Conservation (phyloP, 2,888 invertebrate genomes). For the Alitta virens region DNA sequence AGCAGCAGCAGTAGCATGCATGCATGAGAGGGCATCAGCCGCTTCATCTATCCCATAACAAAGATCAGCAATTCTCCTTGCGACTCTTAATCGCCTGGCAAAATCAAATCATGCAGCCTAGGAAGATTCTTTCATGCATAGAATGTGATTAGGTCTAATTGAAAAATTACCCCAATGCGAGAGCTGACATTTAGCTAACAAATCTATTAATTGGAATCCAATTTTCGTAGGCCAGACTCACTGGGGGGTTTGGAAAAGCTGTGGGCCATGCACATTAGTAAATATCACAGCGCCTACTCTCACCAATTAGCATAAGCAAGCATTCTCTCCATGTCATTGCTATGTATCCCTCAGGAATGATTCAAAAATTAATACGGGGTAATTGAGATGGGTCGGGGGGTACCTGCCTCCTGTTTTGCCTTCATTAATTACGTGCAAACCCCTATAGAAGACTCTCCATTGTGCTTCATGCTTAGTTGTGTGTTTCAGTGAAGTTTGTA, state of each 20-base stretch:
- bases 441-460: no score
- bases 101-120: slow-evolving; percentile 12
- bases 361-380: slow-evolving; percentile 21
- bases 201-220: slow-evolving; percentile 38
- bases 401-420: no score
- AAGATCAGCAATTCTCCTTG: no score
- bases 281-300: neutral
- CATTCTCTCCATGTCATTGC: neutral
- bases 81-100: neutral
- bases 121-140: slow-evolving; percentile 12
- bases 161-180: slow-evolving; percentile 29
- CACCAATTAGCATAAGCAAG: neutral
- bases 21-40: no score
- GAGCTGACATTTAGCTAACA: slow-evolving; percentile 33
- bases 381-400: slow-evolving; percentile 9
- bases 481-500: no score
- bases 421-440: no score
- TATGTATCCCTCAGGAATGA: slow-evolving; percentile 9
- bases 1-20: no score
- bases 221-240: slow-evolving; percentile 15
- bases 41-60: no score
- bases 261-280: slow-evolving; percentile 7
- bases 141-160: slow-evolving; percentile 26
- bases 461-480: no score
- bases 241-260: neutral